A percentile compares a stretch with the other conserved stretches of the same genome.
Evolutionary conservation across 2,113 vertebrate species (phyloP).

Genomic region (Bubo bubo): DNA sequence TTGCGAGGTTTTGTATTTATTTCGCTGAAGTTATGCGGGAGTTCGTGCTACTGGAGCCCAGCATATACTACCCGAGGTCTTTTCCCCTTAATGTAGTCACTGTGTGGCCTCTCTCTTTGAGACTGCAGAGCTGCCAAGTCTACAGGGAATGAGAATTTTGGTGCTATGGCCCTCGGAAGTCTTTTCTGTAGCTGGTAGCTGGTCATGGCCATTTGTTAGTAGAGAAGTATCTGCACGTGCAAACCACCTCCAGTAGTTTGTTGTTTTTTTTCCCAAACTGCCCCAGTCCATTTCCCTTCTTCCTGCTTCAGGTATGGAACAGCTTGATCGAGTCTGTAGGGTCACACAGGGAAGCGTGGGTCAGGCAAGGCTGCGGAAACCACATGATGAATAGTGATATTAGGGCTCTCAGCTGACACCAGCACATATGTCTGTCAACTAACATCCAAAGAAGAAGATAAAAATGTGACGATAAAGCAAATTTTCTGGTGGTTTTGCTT

Average conservation of each 20-base stretch:
- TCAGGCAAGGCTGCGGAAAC: background rate
- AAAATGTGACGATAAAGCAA: background rate
- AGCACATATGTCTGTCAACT: background rate
- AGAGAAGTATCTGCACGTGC: background rate
- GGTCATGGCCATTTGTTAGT: background rate
- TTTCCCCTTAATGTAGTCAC: background rate
- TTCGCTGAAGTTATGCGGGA: background rate
- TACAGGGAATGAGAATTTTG: background rate
- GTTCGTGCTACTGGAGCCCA: background rate
- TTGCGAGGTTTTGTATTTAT: background rate
- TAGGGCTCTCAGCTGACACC: background rate
- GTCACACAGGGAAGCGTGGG: background rate
- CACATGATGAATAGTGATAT: fast-evolving
- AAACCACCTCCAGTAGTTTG: background rate
- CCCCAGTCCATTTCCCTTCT: background rate
- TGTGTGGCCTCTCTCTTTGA: background rate
- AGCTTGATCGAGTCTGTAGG: background rate
- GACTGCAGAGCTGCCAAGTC: background rate
- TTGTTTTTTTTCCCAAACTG: background rate
- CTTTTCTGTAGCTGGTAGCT: background rate
- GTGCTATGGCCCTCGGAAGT: background rate
- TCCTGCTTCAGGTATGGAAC: background rate
- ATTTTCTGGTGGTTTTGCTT: background rate
- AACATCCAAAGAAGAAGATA: background rate
- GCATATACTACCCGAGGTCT: background rate